These are phyloP conservation scores for Adelphocoris suturalis DNA, from an alignment of 2,888 invertebrate species.

Conservation along the genomic window DNA sequence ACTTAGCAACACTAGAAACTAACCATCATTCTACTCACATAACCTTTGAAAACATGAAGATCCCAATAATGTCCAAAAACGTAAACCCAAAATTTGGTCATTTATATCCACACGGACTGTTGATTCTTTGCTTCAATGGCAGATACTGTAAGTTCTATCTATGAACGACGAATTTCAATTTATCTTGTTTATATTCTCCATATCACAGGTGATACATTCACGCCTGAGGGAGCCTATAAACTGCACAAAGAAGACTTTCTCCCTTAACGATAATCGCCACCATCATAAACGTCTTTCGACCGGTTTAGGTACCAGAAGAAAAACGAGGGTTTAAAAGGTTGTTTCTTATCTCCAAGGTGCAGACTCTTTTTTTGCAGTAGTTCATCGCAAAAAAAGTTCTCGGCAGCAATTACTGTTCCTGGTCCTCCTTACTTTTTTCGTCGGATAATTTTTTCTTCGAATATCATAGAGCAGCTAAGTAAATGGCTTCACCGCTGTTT, in stretches of 20 bases:
- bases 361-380: neutral
- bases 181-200: no score
- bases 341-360: neutral
- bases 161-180: no score
- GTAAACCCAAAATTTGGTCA: no score
- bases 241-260: neutral
- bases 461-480: neutral
- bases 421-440: neutral
- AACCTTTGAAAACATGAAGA: no score
- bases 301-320: neutral
- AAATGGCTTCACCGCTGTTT: neutral
- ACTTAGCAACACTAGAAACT: no score
- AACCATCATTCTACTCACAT: no score
- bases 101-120: no score
- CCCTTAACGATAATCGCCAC: neutral
- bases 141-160: no score
- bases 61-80: no score
- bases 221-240: neutral
- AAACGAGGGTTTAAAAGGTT: slow-evolving; percentile 12
- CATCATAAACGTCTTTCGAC: slow-evolving; percentile 6
- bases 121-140: no score
- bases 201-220: neutral
- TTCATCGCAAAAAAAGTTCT: neutral
- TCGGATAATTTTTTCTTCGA: neutral
- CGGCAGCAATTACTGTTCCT: neutral